These are phyloP conservation scores for Xestia c-nigrum DNA, from an alignment of 2,888 invertebrate species.

Conservation along the genomic window DNA sequence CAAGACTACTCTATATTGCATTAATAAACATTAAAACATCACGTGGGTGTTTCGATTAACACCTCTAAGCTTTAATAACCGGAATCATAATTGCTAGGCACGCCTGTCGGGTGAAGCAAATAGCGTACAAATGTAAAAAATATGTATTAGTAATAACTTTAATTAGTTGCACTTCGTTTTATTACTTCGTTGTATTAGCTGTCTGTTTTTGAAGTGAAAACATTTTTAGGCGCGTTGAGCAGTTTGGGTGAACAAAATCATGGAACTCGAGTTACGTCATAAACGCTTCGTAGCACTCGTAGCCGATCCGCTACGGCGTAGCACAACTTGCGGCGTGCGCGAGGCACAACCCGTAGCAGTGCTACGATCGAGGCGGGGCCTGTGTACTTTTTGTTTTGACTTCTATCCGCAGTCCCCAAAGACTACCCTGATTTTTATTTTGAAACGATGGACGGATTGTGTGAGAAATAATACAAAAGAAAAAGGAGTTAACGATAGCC, in stretches of 20 bases:
- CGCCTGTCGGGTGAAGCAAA: constrained; percentile 29
- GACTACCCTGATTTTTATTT: not conserved
- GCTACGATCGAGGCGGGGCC: too few relatives aligned
- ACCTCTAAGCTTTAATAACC: constrained; percentile 52
- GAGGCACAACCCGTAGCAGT: too few relatives aligned
- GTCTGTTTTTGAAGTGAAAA: not conserved
- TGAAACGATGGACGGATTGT: not conserved
- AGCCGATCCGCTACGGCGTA: too few relatives aligned
- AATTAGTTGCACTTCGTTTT: constrained; percentile 27
- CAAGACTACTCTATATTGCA: constrained; percentile 24
- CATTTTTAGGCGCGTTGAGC: too few relatives aligned
- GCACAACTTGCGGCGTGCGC: too few relatives aligned
- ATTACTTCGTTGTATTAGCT: not conserved
- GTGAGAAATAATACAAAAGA: too few relatives aligned
- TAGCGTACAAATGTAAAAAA: constrained; percentile 33
- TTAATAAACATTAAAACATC: constrained; percentile 49
- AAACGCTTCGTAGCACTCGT: too few relatives aligned
- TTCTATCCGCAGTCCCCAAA: too few relatives aligned
- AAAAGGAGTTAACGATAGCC: too few relatives aligned
- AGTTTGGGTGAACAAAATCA: too few relatives aligned
- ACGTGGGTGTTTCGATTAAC: constrained; percentile 65
- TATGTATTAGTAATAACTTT: constrained; percentile 35
- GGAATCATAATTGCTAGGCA: constrained; percentile 43
- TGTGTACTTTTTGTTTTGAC: too few relatives aligned
- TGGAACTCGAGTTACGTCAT: too few relatives aligned